A percentile compares a stretch with the other conserved stretches of the same genome.
Conservation (phyloP, 2,113 vertebrate species). For the Colinus virginianus region DNA sequence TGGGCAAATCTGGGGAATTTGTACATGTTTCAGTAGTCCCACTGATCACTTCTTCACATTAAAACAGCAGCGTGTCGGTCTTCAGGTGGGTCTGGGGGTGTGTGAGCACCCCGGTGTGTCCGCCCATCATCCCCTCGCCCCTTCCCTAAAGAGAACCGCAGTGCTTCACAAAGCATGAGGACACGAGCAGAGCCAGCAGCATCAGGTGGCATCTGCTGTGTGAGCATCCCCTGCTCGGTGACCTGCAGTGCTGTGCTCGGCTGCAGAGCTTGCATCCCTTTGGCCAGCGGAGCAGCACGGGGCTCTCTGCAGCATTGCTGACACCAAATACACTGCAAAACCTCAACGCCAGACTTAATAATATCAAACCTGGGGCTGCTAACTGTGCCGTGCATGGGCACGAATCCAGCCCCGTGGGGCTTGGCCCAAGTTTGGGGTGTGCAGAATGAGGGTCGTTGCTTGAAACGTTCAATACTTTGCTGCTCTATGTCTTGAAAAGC, state of each 20-base stretch:
- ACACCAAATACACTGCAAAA: rapidly evolving
- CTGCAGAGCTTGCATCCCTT: background rate
- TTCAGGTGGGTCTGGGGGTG: background rate
- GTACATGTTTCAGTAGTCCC: background rate
- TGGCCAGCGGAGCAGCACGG: rapidly evolving
- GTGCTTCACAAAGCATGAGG: background rate
- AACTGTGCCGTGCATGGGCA: background rate
- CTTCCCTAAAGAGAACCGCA: background rate
- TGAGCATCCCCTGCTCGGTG: background rate
- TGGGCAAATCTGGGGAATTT: background rate
- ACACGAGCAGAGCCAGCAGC: background rate
- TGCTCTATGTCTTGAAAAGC: background rate
- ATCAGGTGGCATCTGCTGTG: background rate
- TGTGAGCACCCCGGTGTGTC: rapidly evolving
- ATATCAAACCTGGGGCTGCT: background rate
- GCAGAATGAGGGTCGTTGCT: rapidly evolving
- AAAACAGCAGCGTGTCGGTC: background rate
- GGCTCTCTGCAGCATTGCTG: background rate
- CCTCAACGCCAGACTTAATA: background rate
- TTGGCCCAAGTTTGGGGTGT: background rate
- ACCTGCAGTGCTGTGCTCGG: background rate
- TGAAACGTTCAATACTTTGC: background rate
- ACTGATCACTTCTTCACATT: background rate
- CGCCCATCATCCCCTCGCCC: background rate
- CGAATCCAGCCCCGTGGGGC: background rate